Evolutionary conservation across 1,140 invertebrate genomes (phyloP).

Genomic region (Artemia franciscana): DNA sequence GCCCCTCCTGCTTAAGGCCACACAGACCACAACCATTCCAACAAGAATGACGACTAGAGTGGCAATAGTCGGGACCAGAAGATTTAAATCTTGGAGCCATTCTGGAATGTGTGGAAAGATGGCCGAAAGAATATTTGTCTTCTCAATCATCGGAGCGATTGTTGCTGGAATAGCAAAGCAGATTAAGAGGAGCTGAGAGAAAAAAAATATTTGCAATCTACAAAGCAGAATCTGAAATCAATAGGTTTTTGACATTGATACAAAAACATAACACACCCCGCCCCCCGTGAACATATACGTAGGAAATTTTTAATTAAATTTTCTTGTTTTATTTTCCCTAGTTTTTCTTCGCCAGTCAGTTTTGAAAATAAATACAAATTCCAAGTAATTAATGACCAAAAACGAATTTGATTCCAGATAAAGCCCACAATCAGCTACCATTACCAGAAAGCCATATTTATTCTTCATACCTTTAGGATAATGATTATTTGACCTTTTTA

Average conservation of each 20-base stretch:
- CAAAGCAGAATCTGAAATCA: no score
- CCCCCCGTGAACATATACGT: no score
- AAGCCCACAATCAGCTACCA: slow-evolving; percentile 13
- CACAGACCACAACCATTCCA: slow-evolving; percentile 64
- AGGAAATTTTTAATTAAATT: no score
- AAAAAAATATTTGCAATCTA: not conserved
- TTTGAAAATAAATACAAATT: slow-evolving; percentile 12
- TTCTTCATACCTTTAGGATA: slow-evolving; percentile 50
- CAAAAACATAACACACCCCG: no score
- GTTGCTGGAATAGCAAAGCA: slow-evolving; percentile 35
- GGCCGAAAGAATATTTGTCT: slow-evolving; percentile 24
- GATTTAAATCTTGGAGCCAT: slow-evolving; percentile 55
- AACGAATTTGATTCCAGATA: slow-evolving; percentile 9
- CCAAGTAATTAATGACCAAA: slow-evolving; percentile 13
- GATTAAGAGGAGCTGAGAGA: not conserved
- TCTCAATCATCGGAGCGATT: slow-evolving; percentile 40
- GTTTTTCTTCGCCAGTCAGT: not conserved
- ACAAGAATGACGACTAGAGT: slow-evolving; percentile 65
- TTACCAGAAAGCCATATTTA: slow-evolving; percentile 14
- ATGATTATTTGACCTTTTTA: slow-evolving; percentile 45
- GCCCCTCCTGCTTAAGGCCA: slow-evolving; percentile 48
- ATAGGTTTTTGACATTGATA: no score
- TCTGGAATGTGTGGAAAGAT: slow-evolving; percentile 51
- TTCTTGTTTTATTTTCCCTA: no score
- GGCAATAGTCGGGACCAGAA: slow-evolving; percentile 55